Base-by-base conservation (phyloP, 2,797 vertebrate species). In the Microchirus variegatus region DNA sequence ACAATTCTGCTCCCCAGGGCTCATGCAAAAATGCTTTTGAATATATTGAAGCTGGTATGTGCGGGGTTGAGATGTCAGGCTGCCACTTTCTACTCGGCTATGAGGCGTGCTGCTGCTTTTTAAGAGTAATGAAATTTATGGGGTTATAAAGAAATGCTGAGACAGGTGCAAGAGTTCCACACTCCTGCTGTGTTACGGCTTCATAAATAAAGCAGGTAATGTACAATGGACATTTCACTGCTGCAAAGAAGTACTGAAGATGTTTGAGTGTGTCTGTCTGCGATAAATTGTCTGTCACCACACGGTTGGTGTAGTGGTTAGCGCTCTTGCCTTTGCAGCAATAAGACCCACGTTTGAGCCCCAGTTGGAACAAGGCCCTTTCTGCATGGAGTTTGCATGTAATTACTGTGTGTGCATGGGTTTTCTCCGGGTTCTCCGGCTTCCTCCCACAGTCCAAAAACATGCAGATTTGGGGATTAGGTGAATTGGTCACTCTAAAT, bases 151-250 rank as follows among this genome's bases (percentile, higher is more conserved):
- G 50, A 13, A 63, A 68, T 66, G 14, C 75, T 75, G 53, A 68
- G 70, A 41, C 86, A 89, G 84, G 86, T 87, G 86, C 53, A 76
- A 15, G 49, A 38, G 66, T 45, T 75, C 43, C 63, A n/a, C 53
- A 15, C 8, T 65, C 83, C 71, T 1, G 22, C 77, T 78, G 82
- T 71, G 76, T 86, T 83, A 82, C 12, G 13, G 46, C 74, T 64
- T 60, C 63, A 37, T 82, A 70, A 87, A 77, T 63, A 54, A 60
- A 73, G 77, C 6, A 70, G 68, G 56, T 73, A 1, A 13, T 43
- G 19, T 5, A 45, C 13, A n/a, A 58, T 53, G 47, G 59, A 45
- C 2, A 50, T 43, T 63, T 76, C 40, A 22, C 46, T 36, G 58
- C 43, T 22, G 17, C 26, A 53, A 62, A 57, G 51, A 22, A 19